Percentiles rank a stretch among this genome's conserved stretches.
Evolutionary conservation across 2,113 vertebrate species (phyloP).

Genomic region (Empidonax alnorum): DNA sequence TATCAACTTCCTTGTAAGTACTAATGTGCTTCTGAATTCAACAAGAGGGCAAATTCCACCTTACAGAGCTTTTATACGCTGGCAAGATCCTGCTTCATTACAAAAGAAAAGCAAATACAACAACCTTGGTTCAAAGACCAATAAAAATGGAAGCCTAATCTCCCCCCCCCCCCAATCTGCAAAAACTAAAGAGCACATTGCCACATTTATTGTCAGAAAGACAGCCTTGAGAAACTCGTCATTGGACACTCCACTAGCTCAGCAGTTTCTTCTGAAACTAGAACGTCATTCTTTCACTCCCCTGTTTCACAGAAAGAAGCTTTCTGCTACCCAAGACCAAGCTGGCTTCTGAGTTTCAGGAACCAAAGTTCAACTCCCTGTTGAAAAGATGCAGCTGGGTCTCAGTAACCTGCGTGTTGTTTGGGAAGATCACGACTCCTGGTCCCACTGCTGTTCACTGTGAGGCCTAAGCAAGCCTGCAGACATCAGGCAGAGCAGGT

Average conservation of each 20-base stretch:
- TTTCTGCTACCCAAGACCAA: not conserved
- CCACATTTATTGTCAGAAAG: not conserved
- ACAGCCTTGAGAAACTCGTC: not conserved
- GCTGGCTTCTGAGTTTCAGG: not conserved
- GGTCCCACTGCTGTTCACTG: not conserved
- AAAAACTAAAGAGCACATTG: not conserved
- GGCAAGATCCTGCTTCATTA: not conserved
- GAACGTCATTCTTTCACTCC: not conserved
- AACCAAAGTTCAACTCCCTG: not conserved
- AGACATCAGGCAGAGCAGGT: not conserved
- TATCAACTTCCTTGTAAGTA: conserved; percentile 64
- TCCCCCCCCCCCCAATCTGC: rapidly evolving
- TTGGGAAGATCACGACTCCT: not conserved
- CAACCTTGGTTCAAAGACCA: not conserved
- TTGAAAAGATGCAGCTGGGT: not conserved
- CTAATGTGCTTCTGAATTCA: conserved; percentile 42
- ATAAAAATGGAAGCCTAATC: not conserved
- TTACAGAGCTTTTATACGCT: conserved; percentile 20
- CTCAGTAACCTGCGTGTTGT: not conserved
- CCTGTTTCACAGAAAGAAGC: not conserved
- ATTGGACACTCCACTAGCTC: not conserved
- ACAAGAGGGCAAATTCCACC: conserved; percentile 54
- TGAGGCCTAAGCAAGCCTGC: not conserved
- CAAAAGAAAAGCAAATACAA: conserved; percentile 49
- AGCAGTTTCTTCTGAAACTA: conserved; percentile 14